Base-by-base conservation (phyloP, 1,140 invertebrate species). In the Drosophila arawakana region DNA sequence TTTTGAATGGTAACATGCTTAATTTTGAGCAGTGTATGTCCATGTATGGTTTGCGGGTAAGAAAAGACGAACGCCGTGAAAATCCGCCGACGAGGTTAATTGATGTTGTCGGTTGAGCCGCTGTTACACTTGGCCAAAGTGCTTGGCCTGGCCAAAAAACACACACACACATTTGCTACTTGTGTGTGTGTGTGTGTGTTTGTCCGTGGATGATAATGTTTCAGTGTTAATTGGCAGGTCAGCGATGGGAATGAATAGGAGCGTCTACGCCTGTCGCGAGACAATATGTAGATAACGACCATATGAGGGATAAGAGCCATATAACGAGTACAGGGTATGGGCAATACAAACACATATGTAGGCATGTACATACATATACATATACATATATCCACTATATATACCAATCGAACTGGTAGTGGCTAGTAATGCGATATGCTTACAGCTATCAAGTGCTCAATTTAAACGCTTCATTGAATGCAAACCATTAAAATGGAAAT, bases 61-160 rank as follows among this genome's bases (percentile, higher is more conserved):
- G 39, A 13, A 44, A 62, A 60, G 59, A 13, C 58, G 13, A 73
- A 39, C 63, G 52, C 13, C 15, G 57, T 69, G 43, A 35, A 74
- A 69, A 69, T 72, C 46, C 75, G 60, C 75, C 57, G 44, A 73
- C 62, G 54, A 58, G 30, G 61, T 54, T 81, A 82, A 81, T 81
- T 82, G 76, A 75, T 62, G 68, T 75, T 71, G 73, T 61, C 74
- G 79, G 65, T 44, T 78, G 63, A 65, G 79, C 44, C 55, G 35
- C 57, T 54, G 63, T 59, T 67, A 63, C 44, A 50, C 52, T 73
- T 61, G 71, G 65, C 65, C 59, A 75, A 75, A 71, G 67, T 71
- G 72, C 66, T 74, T 62, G 41, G 41, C 13, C 52, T 30, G 61
- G 39, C 39, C 55, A 67, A 52, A 13, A 52, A n/a, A 59, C 43